Evolutionary conservation across 2,888 invertebrate genomes (phyloP), one percentile per base, ranked within the genome.

Genomic region (Drosophila meridiana): DNA sequence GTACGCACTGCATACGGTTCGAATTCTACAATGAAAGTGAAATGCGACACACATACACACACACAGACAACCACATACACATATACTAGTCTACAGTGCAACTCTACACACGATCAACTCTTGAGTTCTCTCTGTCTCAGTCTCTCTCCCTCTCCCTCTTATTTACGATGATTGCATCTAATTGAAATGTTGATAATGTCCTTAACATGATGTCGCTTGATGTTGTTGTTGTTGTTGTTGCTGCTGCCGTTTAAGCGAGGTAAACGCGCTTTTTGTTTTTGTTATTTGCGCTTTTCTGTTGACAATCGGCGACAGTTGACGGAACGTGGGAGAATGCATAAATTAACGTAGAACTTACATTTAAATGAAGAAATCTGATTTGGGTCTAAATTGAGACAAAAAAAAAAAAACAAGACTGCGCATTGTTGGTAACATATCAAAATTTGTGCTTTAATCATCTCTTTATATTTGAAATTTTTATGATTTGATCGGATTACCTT

Each of bases 161-260:
- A 61, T 62, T 65, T 63, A 47, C 68, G 78, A 63, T 63, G 74
- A 90, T 91, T 91, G 77, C 77, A 82, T 78, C 73, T 82, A 88
- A 90, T 90, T 90, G 91, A 89, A 91, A 80, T 85, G 90, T 82
- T 87, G 84, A 85, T 91, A 80, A 91, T 91, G 91, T 91, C 91
- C 90, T 90, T 91, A 91, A 80, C 82, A 80, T 78, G 71, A 50
- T 64, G 69, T 65, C 47, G 65, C 55, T 69, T 50, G 57, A 43
- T 57, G 43, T 38, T 66, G 52, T 68, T 43, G 40, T 36, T 58
- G 57, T n/a, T 47, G 50, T 47, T 59, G 36, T 28, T 67, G 56
- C 63, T 56, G 53, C 52, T 59, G 53, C 58, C 52, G 53, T 45
- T 55, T 9, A 38, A 69, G 70, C 76, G 48, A 78, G 82, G 74